Evolutionary conservation across 2,888 invertebrate genomes (phyloP), one percentile per base, ranked within the genome.

Genomic region (Phyto melanocephala): DNA sequence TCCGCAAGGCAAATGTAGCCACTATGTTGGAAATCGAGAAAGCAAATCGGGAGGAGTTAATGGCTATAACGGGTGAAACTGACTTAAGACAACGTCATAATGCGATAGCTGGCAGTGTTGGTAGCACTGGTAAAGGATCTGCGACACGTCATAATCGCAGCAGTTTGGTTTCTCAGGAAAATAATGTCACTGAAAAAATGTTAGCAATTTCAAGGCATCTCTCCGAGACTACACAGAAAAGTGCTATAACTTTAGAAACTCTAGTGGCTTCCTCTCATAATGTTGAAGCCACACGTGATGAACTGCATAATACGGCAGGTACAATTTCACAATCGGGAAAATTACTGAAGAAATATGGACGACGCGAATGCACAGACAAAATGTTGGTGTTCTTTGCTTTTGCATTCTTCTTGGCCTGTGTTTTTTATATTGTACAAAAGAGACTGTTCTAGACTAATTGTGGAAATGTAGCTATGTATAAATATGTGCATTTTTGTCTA

Each of bases 321-420:
- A 95, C 95, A 24, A 97, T 98, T 86, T 93, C 95, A 28, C 97
- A 97, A 88, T 97, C 98, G 0, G 95, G 96, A 85, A 98, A 97
- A 90, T 92, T 99, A 8, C 92, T 99, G 54, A 97, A 97, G 74
- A 99, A 99, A 92, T 99, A 98, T 89, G 97, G 97, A 2, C 92
- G 98, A 70, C 93, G 99, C 42, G 99, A 99, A 92, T 95, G 97
- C 84, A 99, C 99, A 0, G 99, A 99, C 90, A 98, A 98, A 93
- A 94, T 98, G 76, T 93, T 99, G 8, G 93, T 97, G 89, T 94
- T 95, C 86, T 94, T 98, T 88, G 97, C 97, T 79, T 96, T 98
- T 90, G 93, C 94, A 4, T 96, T 98, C 92, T 98, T 98, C 90
- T 92, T 97, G 85, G 96, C 96, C 13, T 97, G 97, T 86, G 97